phyloP scores from a whole-genome alignment of 2,113 vertebrate genomes.

The Barnardius zonarius region DNA sequence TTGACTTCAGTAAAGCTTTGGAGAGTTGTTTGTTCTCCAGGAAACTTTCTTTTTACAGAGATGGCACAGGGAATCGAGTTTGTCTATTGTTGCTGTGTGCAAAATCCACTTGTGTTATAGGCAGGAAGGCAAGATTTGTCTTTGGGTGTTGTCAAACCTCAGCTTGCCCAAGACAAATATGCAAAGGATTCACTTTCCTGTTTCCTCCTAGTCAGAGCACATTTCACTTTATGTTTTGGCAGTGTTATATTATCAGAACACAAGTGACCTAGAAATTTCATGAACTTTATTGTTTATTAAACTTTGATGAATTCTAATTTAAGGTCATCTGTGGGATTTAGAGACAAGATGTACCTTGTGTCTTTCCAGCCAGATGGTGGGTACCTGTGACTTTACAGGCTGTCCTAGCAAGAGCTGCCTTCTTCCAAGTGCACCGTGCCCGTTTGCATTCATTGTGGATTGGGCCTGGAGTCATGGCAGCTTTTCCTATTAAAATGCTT shows the following conservation, averaged over 20 bases:
- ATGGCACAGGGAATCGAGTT: accelerated
- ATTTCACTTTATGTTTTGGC: not conserved
- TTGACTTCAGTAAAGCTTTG: not conserved
- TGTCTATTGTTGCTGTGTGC: not conserved
- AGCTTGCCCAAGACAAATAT: not conserved
- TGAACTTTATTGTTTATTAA: not conserved
- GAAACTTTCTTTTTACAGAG: not conserved
- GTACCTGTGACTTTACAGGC: not conserved
- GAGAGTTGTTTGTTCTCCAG: not conserved
- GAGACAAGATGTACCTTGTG: not conserved
- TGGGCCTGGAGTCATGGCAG: not conserved
- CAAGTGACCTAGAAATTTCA: not conserved
- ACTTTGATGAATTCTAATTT: not conserved
- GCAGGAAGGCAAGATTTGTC: not conserved
- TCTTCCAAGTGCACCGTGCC: not conserved
- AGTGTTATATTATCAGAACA: not conserved
- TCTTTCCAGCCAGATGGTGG: not conserved
- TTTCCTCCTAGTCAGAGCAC: not conserved
- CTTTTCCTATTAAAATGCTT: not conserved
- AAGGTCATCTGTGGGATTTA: not conserved
- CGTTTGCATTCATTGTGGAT: not conserved
- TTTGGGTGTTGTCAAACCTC: not conserved
- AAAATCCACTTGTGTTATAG: accelerated
- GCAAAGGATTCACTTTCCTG: not conserved
- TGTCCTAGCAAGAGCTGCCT: not conserved